A percentile compares a stretch with the other conserved stretches of the same genome.
These are phyloP conservation scores for Julus scanicus DNA, from an alignment of 2,888 invertebrate species.

Conservation along the genomic window DNA sequence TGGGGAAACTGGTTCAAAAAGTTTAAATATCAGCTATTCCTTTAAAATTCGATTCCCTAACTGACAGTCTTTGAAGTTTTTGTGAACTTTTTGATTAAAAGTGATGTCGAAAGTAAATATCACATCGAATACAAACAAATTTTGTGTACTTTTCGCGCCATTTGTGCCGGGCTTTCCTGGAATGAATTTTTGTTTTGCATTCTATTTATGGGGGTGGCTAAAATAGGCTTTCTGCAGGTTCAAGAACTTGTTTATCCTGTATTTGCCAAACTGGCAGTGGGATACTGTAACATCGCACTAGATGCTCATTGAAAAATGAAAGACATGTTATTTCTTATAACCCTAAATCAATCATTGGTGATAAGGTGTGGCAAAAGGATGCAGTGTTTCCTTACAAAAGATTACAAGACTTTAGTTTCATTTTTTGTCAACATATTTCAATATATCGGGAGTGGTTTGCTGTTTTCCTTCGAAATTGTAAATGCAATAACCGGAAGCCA, in stretches of 20 bases:
- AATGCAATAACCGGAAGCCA: too few relatives aligned
- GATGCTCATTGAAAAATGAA: background rate
- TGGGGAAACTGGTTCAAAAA: too few relatives aligned
- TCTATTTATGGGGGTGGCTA: slow-evolving; percentile 12
- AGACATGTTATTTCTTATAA: background rate
- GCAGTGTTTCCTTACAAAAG: background rate
- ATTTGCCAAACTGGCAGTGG: background rate
- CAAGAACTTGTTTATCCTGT: background rate
- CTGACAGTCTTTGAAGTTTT: too few relatives aligned
- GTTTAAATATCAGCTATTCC: too few relatives aligned
- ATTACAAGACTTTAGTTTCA: background rate
- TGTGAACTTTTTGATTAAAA: too few relatives aligned
- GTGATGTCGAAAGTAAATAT: too few relatives aligned
- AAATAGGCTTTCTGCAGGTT: slow-evolving; percentile 1
- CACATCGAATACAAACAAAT: background rate
- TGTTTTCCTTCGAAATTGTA: background rate
- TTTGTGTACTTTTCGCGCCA: background rate
- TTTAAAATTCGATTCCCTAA: too few relatives aligned
- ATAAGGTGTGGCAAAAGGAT: background rate
- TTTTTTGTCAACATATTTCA: background rate
- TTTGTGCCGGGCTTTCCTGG: background rate
- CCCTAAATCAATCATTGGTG: background rate
- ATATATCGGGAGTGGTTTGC: background rate
- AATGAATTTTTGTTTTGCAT: background rate
- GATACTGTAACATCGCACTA: background rate